Evolutionary conservation across 1,140 invertebrate species (phyloP).

Genomic region (Lasioglossum albipes): DNA sequence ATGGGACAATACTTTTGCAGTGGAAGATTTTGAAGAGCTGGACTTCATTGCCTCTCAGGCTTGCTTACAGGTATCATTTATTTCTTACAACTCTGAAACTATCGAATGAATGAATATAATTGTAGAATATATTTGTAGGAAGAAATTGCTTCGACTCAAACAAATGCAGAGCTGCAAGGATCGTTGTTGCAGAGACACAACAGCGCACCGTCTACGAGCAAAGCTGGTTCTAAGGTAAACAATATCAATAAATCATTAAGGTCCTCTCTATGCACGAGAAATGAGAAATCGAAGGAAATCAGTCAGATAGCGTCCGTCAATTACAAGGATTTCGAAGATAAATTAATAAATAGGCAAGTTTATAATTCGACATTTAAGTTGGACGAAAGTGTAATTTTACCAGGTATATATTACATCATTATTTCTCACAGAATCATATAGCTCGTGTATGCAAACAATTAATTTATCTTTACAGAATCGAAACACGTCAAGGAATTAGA

Average conservation of each 20-base stretch:
- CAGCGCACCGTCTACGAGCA: constrained; percentile 20
- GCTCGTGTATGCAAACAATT: not conserved
- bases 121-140: constrained; percentile 25
- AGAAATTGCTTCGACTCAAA: not conserved
- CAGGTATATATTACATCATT: constrained; percentile 46
- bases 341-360: constrained; percentile 47
- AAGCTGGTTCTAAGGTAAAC: constrained; percentile 20
- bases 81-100: not conserved
- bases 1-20: constrained; percentile 74
- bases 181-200: not conserved
- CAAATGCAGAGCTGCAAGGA: not conserved
- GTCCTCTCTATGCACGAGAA: constrained; percentile 30
- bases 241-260: constrained; percentile 33
- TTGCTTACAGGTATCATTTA: constrained; percentile 41
- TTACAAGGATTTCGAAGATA: constrained; percentile 60
- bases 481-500: constrained; percentile 57
- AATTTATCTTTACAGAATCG: constrained; percentile 43
- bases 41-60: constrained; percentile 73
- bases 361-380: constrained; percentile 69
- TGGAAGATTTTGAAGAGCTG: constrained; percentile 72
- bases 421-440: not conserved
- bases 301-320: constrained; percentile 13
- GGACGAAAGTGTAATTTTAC: constrained; percentile 42
- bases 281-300: not conserved
- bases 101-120: too few relatives aligned